Conservation (phyloP, 1,140 invertebrate genomes). For the Drosophila azteca region DNA sequence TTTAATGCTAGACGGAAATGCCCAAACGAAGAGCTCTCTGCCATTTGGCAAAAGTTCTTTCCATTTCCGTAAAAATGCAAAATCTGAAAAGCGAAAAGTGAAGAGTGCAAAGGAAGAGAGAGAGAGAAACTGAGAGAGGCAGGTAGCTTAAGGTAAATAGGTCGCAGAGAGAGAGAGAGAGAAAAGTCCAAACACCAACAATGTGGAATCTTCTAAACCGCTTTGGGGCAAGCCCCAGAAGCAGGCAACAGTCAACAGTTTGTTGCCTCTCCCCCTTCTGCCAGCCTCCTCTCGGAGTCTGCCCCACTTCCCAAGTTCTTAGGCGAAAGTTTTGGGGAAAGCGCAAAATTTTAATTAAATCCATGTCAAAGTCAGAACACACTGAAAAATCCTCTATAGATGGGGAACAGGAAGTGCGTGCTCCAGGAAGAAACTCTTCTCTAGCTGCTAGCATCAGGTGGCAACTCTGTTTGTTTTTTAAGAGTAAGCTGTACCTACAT, state of each 20-base stretch:
- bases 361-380: constrained; percentile 43
- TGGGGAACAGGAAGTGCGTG: background rate
- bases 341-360: constrained; percentile 53
- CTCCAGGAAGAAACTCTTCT: constrained; percentile 8
- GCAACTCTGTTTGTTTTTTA: no score
- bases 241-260: constrained; percentile 13
- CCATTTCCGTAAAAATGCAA: constrained; percentile 53
- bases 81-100: background rate
- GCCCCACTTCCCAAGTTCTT: constrained; percentile 5
- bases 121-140: background rate
- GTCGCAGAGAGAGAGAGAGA: background rate
- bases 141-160: constrained; percentile 21
- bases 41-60: constrained; percentile 42
- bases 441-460: no score
- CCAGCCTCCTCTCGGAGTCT: constrained; percentile 5
- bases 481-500: no score
- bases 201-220: constrained; percentile 34
- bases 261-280: background rate
- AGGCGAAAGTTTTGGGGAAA: constrained; percentile 31
- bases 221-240: constrained; percentile 27
- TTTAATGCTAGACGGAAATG: constrained; percentile 75
- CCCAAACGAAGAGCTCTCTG: constrained; percentile 48
- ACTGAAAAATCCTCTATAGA: background rate
- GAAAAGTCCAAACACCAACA: constrained; percentile 29
- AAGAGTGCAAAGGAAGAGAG: constrained; percentile 1